Evolutionary conservation across 2,888 invertebrate species (phyloP).

Genomic region (Fragum sueziense): DNA sequence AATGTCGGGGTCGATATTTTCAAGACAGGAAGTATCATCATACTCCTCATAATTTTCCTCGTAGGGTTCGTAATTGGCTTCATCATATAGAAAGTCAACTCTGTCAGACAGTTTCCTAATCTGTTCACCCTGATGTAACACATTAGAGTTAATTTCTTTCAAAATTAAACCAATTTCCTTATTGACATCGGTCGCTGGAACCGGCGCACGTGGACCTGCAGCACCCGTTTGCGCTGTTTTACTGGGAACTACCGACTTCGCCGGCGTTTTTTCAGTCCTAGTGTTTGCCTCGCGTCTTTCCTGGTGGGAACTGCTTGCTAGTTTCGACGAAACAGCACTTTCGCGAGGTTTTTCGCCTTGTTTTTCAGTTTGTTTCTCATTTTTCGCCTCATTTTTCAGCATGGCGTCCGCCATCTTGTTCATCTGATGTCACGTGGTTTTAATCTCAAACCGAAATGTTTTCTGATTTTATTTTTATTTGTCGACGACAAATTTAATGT

Average conservation of each 20-base stretch:
- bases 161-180: not conserved
- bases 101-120: not conserved
- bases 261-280: not conserved
- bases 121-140: not conserved
- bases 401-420: not conserved
- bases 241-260: not conserved
- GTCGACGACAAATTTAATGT: not conserved
- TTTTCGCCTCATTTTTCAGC: not conserved
- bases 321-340: not conserved
- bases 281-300: not conserved
- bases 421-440: not conserved
- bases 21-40: not conserved
- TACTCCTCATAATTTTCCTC: not conserved
- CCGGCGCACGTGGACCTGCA: not conserved
- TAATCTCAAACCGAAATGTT: not conserved
- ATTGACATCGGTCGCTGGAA: too few relatives aligned
- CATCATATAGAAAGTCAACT: constrained; percentile 11
- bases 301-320: not conserved
- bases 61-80: not conserved
- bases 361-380: not conserved
- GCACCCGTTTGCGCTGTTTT: not conserved
- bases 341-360: not conserved
- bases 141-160: not conserved
- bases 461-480: not conserved
- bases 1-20: not conserved